Base-by-base conservation (phyloP, 1,140 invertebrate species). In the Diuraphis noxia region DNA sequence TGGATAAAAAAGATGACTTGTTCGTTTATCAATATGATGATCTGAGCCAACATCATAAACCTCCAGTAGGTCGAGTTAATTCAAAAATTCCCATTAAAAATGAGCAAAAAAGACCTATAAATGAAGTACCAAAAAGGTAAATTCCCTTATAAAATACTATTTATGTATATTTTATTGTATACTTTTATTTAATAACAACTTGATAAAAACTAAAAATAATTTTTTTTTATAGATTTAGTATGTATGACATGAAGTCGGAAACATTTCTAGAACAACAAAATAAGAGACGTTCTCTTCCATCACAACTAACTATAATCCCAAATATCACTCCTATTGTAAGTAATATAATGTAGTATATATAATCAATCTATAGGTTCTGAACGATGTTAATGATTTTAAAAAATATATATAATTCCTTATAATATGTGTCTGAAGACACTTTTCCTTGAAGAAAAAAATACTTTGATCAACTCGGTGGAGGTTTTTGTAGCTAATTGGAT, bases 241-340 rank as follows among this genome's bases (percentile, higher is more conserved):
- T 92, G 92, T 56, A 72, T 72, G 92, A 92, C 2, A 72, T 92
- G 88, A 56, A 89, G 81, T 40, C 86, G 34, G 92, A 92, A 49
- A 36, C 52, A 34, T 72, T 63, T 52, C 41, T 91, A 90, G 81
- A 72, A 38, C 79, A 40, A 38, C 41, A 88, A 52, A 89, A 92
- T 9, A 92, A 92, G 46, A 84, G 92, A 7, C 81, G 92, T 90
- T 92, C 92, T 52, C 56, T 92, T 41, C 92, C 92, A 56, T 90
- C 92, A 10, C 92, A 92, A 41, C 49, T 92, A 17, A 91, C 72
- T 0, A 49, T 91, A 38, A 49, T 49, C 13, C 46, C 72, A 1
- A 91, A 91, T 23, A 52, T 52, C 2, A 36, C 89, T 82, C 63
- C 89, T 82, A 81, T 52, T 79, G 63, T 91, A 91, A 91, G 89